Conservation (phyloP, 2,797 vertebrate species). For the Lerista edwardsae region DNA sequence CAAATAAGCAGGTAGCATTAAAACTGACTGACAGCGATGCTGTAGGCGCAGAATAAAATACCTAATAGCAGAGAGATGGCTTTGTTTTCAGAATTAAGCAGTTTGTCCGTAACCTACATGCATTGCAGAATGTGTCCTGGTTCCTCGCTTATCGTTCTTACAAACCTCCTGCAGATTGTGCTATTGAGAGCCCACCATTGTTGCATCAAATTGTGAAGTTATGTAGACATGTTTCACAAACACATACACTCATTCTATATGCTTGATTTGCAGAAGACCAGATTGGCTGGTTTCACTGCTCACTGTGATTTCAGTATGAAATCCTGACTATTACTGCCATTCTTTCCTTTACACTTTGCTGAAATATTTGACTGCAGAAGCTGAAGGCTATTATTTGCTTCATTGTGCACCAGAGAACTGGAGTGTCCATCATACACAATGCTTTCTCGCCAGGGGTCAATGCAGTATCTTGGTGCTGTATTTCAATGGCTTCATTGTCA, state of each 20-base stretch:
- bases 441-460: not conserved
- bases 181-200: not conserved
- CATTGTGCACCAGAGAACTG: not conserved
- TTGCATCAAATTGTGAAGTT: not conserved
- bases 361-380: not conserved
- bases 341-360: not conserved
- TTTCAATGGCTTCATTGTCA: not conserved
- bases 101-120: not conserved
- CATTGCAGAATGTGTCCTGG: not conserved
- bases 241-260: not conserved
- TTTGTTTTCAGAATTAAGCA: not conserved
- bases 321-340: not conserved
- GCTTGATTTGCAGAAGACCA: not conserved
- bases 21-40: too few relatives aligned
- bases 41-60: too few relatives aligned
- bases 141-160: not conserved
- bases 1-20: too few relatives aligned
- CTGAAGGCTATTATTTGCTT: not conserved
- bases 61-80: too few relatives aligned
- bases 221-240: not conserved
- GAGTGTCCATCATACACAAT: not conserved
- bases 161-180: not conserved
- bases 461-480: not conserved
- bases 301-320: not conserved
- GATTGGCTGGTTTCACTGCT: not conserved